Evolutionary conservation across 2,113 vertebrate species (phyloP), one percentile per base, ranked within the genome.

Genomic region (Corvus hawaiiensis): DNA sequence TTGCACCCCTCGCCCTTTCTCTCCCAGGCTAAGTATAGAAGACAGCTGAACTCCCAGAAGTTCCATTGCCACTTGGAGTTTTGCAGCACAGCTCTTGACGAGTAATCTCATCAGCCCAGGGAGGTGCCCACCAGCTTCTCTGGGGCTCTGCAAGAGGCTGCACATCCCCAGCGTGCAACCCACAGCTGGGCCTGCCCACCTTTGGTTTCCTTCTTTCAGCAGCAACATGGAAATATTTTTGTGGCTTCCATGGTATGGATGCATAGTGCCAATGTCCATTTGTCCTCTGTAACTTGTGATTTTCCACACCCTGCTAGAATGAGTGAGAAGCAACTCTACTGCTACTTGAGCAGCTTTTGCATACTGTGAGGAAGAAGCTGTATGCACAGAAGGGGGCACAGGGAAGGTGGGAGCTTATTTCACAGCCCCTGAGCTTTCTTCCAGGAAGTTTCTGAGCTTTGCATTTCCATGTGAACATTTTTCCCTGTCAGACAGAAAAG

Each of bases 61-160:
- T 84, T 94, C 78, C 41, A 51, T 28, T 71, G 64, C 26, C 10
- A 8, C 35, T 54, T 16, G 0, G 1, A 78, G 35, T 63, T 93
- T 33, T 12, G 16, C 23, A 66, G 28, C 0, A 5, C 51, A 49
- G 41, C 51, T 71, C 56, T 81, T 0, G 0, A 6, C 0, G 1
- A 48, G 41, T 9, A 54, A 58, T 11, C 9, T 4, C 39, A 32
- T n/a, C 56, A 63, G 28, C 11, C 16, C 69, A 54, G 26, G 16
- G 49, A 87, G 41, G 28, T 46, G 15, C 27, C 35, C 10, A 8
- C 20, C 0, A 1, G 20, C 43, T 82, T 69, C 48, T 32, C 35
- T 16, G 44, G 67, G 35, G 52, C 26, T 74, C 71, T 83, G 52
- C 14, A 39, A 64, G 43, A 41, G 32, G 43, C 13, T 4, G 1